A percentile compares a stretch with the other conserved stretches of the same genome.
phyloP scores from a whole-genome alignment of 1,140 invertebrate genomes.

The Yoshiicerus persimilis region DNA sequence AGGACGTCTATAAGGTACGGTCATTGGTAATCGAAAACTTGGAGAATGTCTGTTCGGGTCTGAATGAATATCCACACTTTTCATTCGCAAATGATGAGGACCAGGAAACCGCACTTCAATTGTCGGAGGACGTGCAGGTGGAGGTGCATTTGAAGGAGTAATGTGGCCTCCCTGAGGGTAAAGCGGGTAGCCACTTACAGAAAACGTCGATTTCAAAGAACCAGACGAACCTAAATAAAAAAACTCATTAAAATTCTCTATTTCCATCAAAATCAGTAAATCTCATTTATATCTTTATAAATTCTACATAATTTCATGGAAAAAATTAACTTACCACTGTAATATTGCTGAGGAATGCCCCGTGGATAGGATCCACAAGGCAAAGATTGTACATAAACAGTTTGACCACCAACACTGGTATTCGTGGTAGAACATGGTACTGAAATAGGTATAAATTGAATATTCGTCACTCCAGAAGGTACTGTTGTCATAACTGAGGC shows the following conservation, averaged over 20 bases:
- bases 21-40: slow-evolving; percentile 3
- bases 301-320: neutral
- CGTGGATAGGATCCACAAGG: neutral
- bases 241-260: neutral
- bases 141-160: neutral
- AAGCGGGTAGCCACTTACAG: neutral
- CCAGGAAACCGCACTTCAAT: neutral
- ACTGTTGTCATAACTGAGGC: neutral
- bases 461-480: neutral
- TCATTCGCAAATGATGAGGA: neutral
- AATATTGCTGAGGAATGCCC: neutral
- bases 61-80: neutral
- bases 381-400: slow-evolving; percentile 1
- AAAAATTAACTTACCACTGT: neutral
- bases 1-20: neutral
- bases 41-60: neutral
- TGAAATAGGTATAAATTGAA: slow-evolving; percentile 16
- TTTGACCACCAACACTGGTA: neutral
- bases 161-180: neutral
- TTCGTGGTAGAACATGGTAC: neutral
- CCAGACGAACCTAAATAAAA: neutral
- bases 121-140: neutral
- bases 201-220: neutral
- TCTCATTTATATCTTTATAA: neutral
- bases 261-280: neutral